Evolutionary conservation across 2,797 vertebrate species (phyloP), one percentile per base, ranked within the genome.

Genomic region (Phrynocephalus forsythii): DNA sequence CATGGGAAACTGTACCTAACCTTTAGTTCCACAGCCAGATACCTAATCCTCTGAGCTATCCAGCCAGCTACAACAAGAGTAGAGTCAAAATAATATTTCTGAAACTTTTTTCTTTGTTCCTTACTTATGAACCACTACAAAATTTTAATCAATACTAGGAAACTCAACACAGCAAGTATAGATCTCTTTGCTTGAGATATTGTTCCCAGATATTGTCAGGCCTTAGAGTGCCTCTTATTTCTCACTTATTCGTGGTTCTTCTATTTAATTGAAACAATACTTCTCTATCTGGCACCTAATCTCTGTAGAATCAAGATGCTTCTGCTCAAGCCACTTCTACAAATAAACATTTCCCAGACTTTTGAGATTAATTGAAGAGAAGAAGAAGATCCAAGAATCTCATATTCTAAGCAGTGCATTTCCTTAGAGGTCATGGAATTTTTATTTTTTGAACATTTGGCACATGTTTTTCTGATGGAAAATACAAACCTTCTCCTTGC

Each of bases 231-330:
- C 8, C 33, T 48, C 11, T 78, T 69, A 9, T 68, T 79, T 52
- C 44, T 44, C 10, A 68, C 18, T 50, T 52, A 38, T 60, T 20
- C 24, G n/a, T 44, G 24, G 28, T 81, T 63, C 69, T 86, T 66
- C 81, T 81, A 30, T 80, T 86, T 81, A 80, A 86, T 73, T 73
- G 60, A 15, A 81, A 81, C 69, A 86, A 73, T 75, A 86, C 3
- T 16, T 86, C 72, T 73, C 52, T 73, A 30, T 52, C 22, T 26
- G 8, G 33, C 66, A 48, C 30, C 66, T 38, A 77, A 56, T 71
- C 85, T 79, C 28, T 52, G 2, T 63, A 33, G 69, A 81, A n/a
- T 60, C 85, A 48, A 44, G 50, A 33, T 66, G 78, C 9, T 48
- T 63, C 13, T 76, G 33, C 72, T 79, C 38, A 44, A 44, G 38